Percentiles rank a stretch among this genome's conserved stretches.
These are phyloP conservation scores for Ranitomeya variabilis DNA, from an alignment of 2,113 vertebrate genomes.

Conservation along the genomic window DNA sequence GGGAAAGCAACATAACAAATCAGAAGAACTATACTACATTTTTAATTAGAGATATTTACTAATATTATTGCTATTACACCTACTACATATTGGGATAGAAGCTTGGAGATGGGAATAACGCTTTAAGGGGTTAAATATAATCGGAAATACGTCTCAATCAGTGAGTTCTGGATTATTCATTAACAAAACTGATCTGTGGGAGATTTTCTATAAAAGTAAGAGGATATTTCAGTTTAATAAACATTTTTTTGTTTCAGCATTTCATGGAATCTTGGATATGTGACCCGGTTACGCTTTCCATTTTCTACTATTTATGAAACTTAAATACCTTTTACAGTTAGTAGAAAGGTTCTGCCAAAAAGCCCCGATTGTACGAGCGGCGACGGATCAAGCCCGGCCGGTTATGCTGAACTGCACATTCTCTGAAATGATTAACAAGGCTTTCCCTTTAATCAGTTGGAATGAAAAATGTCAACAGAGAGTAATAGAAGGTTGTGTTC, in stretches of 20 bases:
- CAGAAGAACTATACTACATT: no score
- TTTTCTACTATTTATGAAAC: conserved; percentile 39
- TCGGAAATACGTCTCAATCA: background rate
- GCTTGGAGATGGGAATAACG: no score
- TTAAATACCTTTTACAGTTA: conserved; percentile 40
- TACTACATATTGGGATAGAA: no score
- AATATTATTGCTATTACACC: no score
- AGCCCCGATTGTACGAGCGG: conserved; percentile 58
- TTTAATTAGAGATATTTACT: no score
- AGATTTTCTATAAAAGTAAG: conserved; percentile 12
- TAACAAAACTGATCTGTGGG: conserved; percentile 11
- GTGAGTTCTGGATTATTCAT: background rate
- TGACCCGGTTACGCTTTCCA: conserved; percentile 37
- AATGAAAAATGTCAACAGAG: conserved; percentile 63
- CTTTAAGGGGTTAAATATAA: background rate
- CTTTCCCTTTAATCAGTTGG: conserved; percentile 65
- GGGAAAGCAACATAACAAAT: no score
- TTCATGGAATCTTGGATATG: conserved; percentile 39
- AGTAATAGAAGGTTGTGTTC: conserved; percentile 61
- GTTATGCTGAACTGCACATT: conserved; percentile 61
- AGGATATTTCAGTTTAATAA: conserved; percentile 32
- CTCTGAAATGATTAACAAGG: conserved; percentile 56
- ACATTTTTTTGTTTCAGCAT: conserved; percentile 32
- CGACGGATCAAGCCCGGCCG: conserved; percentile 37
- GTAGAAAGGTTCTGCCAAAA: conserved; percentile 42